These are phyloP conservation scores for Diaperis boleti DNA, from an alignment of 2,888 invertebrate species.

Conservation along the genomic window DNA sequence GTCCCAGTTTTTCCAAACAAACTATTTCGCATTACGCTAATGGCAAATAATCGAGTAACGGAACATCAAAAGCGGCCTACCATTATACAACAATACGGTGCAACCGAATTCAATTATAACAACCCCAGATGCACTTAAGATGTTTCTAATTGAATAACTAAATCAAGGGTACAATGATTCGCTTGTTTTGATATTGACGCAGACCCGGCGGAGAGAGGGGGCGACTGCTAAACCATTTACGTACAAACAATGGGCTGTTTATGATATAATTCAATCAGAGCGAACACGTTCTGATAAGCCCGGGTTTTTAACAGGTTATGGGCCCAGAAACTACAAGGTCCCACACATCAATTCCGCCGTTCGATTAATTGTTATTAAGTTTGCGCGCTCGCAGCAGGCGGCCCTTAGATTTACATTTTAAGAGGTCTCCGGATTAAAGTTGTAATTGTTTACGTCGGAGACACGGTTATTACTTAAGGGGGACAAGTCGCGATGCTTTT, in stretches of 20 bases:
- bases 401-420: slow-evolving; percentile 45
- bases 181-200: too few species aligned
- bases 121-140: slow-evolving; percentile 26
- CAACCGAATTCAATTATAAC: slow-evolving; percentile 25
- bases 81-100: slow-evolving; percentile 34
- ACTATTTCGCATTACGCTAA: slow-evolving; percentile 15
- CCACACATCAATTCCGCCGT: slow-evolving; percentile 22
- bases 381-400: slow-evolving; percentile 17
- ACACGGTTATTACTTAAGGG: slow-evolving; percentile 54
- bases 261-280: too few species aligned
- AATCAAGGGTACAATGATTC: too few species aligned
- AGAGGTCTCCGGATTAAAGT: slow-evolving; percentile 47
- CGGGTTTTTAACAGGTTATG: too few species aligned
- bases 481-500: slow-evolving; percentile 49
- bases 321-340: too few species aligned
- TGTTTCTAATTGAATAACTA: slow-evolving; percentile 14
- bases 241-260: too few species aligned
- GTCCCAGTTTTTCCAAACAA: slow-evolving; percentile 21
- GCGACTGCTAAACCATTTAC: too few species aligned
- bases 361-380: slow-evolving; percentile 29
- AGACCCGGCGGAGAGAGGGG: too few species aligned
- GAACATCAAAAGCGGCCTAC: slow-evolving; percentile 34
- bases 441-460: slow-evolving; percentile 49
- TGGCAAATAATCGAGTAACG: slow-evolving; percentile 31
- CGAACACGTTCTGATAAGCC: too few species aligned